phyloP scores from a whole-genome alignment of 2,888 invertebrate species.

The Melitaea athalia region DNA sequence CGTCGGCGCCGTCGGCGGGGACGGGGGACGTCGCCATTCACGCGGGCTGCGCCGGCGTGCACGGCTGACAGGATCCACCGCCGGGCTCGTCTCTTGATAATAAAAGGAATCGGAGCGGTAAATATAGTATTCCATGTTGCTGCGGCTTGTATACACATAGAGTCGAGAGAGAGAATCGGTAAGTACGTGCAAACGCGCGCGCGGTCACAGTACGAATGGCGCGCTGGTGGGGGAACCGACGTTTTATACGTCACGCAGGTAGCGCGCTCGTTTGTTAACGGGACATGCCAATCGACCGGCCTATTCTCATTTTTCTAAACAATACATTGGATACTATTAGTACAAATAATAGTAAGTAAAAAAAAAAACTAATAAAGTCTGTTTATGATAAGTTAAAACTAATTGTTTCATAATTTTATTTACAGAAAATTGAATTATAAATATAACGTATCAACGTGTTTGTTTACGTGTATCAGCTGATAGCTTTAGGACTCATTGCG shows the following conservation, averaged over 20 bases:
- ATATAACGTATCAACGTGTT: conserved; percentile 42
- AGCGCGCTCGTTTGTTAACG: conserved; percentile 78
- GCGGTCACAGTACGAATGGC: conserved; percentile 79
- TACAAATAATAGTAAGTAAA: conserved; percentile 48
- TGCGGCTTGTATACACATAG: conserved; percentile 78
- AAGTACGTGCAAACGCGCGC: conserved; percentile 78
- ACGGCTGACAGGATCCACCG: conserved; percentile 70
- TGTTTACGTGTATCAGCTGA: conserved; percentile 77
- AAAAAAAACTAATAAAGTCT: conserved; percentile 35
- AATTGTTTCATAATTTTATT: background rate
- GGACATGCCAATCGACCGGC: conserved; percentile 78
- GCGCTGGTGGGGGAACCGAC: conserved; percentile 77
- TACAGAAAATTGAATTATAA: background rate
- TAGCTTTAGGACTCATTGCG: conserved; percentile 38
- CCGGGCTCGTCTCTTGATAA: conserved; percentile 71
- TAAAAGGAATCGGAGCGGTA: conserved; percentile 76
- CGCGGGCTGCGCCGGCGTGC: conserved; percentile 73
- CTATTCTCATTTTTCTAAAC: conserved; percentile 80
- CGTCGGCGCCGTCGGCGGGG: conserved; percentile 60
- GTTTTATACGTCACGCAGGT: conserved; percentile 79
- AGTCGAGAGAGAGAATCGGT: conserved; percentile 70
- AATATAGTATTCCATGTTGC: conserved; percentile 77
- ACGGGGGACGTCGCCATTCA: conserved; percentile 74
- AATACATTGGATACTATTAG: conserved; percentile 63
- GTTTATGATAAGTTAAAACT: conserved; percentile 28